A percentile compares a stretch with the other conserved stretches of the same genome.
Evolutionary conservation across 37 sponge, comb jelly and placozoan species (phyloP).

Genomic region (Chondrosia reniformis): DNA sequence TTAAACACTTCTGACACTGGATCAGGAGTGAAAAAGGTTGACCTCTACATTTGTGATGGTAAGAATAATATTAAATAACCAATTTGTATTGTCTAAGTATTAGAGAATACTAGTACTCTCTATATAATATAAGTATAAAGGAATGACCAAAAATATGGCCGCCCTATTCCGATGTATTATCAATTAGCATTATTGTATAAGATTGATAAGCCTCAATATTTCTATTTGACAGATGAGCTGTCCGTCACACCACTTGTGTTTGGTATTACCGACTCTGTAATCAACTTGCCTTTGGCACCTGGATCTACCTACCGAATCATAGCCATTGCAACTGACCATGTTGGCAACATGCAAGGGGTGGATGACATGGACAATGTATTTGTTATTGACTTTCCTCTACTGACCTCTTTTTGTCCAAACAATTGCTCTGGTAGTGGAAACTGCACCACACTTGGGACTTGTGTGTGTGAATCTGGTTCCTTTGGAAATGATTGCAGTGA

Average conservation of each 20-base stretch:
- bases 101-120: too few species aligned
- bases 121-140: too few species aligned
- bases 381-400: not conserved
- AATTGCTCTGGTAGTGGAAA: conserved; percentile 4
- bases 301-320: not conserved
- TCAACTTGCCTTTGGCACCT: not conserved
- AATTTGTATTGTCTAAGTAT: too few species aligned
- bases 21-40: conserved; percentile 15
- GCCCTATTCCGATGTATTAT: too few species aligned
- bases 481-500: conserved; percentile 15
- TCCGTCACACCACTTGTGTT: not conserved
- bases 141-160: too few species aligned
- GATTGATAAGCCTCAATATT: too few species aligned
- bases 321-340: conserved; percentile 17
- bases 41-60: too few species aligned
- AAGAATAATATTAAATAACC: too few species aligned
- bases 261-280: conserved; percentile 3
- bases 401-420: not conserved
- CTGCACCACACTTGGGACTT: conserved; percentile 7
- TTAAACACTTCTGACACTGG: too few species aligned
- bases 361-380: not conserved
- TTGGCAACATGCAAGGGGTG: conserved; percentile 9
- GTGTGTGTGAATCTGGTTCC: conserved; percentile 1
- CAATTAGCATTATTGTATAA: too few species aligned
- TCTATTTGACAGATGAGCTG: too few species aligned